Evolutionary conservation across 1,140 invertebrate genomes (phyloP), one percentile per base, ranked within the genome.

Genomic region (Triops cancriformis): DNA sequence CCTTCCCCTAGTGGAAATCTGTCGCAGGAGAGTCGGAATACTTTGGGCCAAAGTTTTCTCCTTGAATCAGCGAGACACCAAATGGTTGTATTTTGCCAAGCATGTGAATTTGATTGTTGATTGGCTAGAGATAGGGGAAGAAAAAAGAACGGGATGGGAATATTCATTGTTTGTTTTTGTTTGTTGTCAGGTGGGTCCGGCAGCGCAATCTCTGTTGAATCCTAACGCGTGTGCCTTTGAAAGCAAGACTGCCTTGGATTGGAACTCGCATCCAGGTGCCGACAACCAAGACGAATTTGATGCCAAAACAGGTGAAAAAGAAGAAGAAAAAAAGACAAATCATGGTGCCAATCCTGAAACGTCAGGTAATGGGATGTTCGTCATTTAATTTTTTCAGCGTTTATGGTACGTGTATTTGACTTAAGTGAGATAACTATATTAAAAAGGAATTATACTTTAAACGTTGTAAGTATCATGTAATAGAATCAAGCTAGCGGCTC

Each of bases 171-270:
- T 51, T 6, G n/a, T n/a, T 64, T 64, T 64, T 64, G 10, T 64
- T 6, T 64, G 23, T 23, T 64, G 51, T 37, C 23, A 76, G 74
- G 74, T 76, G 45, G 74, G 74, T 18, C 74, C 74, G 26, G 74
- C 41, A 41, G 45, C 45, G 74, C 37, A 76, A 27, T 26, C 45
- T 76, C 26, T 45, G 27, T 45, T 76, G 26, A 76, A 76, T 42
- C 74, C 74, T 27, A 45, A 76, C 26, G 74, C 74, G 27, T 76
- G 37, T 26, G 41, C 37, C 27, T 76, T 76, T 45, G 27, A 76
- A 26, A 76, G 74, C 41, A 76, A 76, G 37, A 26, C 73, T 74
- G 73, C 73, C 18, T 23, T 18, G 74, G 74, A 27, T 28, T 28
- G 26, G 51, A 64, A 64, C 37, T 41, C 41, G 7, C 26, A 31